These are phyloP conservation scores for Spatulosminthurus flaviceps DNA, from an alignment of 2,888 invertebrate genomes.

Conservation along the genomic window DNA sequence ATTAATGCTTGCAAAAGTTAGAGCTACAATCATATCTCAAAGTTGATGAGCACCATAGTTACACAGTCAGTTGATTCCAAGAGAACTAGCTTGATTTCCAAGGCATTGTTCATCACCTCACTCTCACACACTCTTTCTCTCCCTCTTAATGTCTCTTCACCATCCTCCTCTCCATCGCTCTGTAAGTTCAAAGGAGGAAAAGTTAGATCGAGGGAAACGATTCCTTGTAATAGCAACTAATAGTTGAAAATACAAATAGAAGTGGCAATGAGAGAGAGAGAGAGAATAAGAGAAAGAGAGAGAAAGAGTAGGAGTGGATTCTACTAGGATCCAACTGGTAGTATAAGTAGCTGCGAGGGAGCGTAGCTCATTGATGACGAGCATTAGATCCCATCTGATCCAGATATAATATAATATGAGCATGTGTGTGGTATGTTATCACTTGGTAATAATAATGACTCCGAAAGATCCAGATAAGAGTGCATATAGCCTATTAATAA, in stretches of 20 bases:
- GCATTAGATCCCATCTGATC: conserved; percentile 50
- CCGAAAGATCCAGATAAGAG: conserved; percentile 59
- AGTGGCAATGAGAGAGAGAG: conserved; percentile 13
- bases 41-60: conserved; percentile 13
- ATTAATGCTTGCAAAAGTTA: conserved; percentile 18
- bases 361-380: conserved; percentile 50
- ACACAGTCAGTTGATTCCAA: not conserved
- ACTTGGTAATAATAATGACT: conserved; percentile 49
- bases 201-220: conserved; percentile 30
- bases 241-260: conserved; percentile 42
- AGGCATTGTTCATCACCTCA: conserved; percentile 23
- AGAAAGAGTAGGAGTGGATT: conserved; percentile 18
- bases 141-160: not conserved
- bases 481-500: conserved; percentile 64
- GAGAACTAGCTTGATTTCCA: not conserved
- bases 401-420: conserved; percentile 46
- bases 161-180: not conserved
- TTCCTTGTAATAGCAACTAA: conserved; percentile 36
- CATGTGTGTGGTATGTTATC: conserved; percentile 56
- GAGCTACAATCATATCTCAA: not conserved
- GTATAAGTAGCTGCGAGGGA: conserved; percentile 24
- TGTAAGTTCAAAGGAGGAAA: not conserved
- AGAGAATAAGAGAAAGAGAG: conserved; percentile 25
- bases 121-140: not conserved
- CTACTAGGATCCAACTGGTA: not conserved